A percentile compares a stretch with the other conserved stretches of the same genome.
These are phyloP conservation scores for Numenius phaeopus DNA, from an alignment of 2,797 vertebrate species.

Conservation along the genomic window DNA sequence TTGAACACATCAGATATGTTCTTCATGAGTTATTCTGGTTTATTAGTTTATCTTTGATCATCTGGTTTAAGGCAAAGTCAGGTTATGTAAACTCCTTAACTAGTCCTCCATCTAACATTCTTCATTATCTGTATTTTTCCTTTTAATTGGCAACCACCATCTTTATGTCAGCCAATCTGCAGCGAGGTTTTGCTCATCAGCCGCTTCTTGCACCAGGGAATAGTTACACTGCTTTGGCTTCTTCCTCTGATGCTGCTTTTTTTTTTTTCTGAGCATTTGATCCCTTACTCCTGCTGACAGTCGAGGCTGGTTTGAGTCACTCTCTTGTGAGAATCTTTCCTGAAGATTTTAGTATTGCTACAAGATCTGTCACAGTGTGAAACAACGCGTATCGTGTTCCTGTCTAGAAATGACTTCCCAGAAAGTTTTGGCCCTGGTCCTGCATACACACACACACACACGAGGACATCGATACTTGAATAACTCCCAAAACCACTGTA, in stretches of 20 bases:
- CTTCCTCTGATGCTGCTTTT: not conserved
- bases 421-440: not conserved
- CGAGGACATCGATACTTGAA: not conserved
- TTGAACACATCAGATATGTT: not conserved
- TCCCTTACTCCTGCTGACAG: constrained; percentile 4
- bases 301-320: not conserved
- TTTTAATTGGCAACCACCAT: not conserved
- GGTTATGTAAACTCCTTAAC: not conserved
- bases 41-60: not conserved
- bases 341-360: not conserved
- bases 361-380: not conserved
- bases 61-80: not conserved
- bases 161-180: not conserved
- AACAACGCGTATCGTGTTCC: fast-evolving
- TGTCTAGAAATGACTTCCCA: not conserved
- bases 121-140: not conserved
- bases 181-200: not conserved
- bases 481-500: not conserved
- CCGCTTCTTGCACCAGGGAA: not conserved
- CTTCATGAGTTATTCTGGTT: not conserved
- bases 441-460: not conserved
- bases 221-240: not conserved
- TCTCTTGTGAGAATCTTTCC: not conserved
- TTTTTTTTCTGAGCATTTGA: not conserved
- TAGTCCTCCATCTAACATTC: not conserved